phyloP scores from a whole-genome alignment of 2,797 vertebrate species.

The Urosaurus nigricauda region DNA sequence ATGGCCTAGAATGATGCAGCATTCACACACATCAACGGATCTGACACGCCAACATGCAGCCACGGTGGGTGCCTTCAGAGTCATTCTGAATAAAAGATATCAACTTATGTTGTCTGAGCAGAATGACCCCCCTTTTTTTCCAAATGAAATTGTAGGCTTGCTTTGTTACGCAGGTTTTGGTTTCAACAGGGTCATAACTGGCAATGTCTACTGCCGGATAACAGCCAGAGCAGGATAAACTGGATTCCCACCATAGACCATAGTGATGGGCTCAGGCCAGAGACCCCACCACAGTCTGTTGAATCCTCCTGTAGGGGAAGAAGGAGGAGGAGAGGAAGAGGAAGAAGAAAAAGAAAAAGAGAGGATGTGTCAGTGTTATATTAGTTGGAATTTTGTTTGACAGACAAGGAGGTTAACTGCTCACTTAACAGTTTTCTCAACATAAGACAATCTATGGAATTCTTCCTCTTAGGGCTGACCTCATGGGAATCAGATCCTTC shows the following conservation, averaged over 20 bases:
- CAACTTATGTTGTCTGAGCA: constrained; percentile 68
- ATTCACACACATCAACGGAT: constrained; percentile 79
- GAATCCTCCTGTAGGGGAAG: constrained; percentile 90
- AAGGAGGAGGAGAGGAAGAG: constrained; percentile 38
- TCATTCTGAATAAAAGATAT: constrained; percentile 69
- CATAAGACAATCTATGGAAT: background rate
- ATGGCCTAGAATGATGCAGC: constrained; percentile 79
- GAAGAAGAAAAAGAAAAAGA: no score
- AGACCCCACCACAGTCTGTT: constrained; percentile 93
- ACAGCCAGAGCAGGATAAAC: constrained; percentile 90
- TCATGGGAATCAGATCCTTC: background rate
- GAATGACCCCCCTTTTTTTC: constrained; percentile 66
- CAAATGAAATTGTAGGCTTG: constrained; percentile 66
- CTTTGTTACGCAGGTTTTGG: constrained; percentile 75
- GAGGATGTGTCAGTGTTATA: constrained; percentile 12
- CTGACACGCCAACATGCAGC: constrained; percentile 84
- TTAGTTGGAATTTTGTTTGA: background rate
- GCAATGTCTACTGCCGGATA: constrained; percentile 85
- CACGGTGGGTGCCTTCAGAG: constrained; percentile 70
- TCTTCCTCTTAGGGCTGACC: background rate
- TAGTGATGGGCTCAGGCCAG: constrained; percentile 87
- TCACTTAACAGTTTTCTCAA: background rate
- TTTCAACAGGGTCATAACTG: constrained; percentile 83
- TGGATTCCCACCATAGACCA: constrained; percentile 89
- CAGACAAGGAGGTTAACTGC: background rate